These are phyloP conservation scores for Dyspetes luteomarginatus DNA, from an alignment of 2,888 invertebrate genomes.

Conservation along the genomic window DNA sequence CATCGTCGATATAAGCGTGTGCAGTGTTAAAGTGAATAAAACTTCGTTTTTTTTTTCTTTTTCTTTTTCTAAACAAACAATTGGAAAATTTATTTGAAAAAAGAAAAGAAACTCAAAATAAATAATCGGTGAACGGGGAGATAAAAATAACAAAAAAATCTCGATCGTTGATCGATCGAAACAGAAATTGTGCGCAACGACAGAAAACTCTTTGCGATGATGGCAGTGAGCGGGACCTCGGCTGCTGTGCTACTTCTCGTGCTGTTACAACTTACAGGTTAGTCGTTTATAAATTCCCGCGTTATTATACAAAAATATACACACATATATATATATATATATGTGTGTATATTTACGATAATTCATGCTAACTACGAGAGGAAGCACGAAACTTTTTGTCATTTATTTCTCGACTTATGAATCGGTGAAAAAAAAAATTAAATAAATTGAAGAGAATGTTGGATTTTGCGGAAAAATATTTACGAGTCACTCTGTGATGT, in stretches of 20 bases:
- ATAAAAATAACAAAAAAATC: neutral
- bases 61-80: no score
- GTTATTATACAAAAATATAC: no score
- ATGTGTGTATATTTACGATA: no score
- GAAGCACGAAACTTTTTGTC: neutral
- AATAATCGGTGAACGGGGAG: no score
- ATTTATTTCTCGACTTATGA: neutral
- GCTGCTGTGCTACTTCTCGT: constrained; percentile 71
- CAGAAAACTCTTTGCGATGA: constrained; percentile 66
- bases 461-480: constrained; percentile 5
- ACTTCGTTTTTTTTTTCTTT: no score
- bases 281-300: constrained; percentile 64
- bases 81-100: neutral
- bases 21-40: no score
- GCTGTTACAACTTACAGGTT: constrained; percentile 77
- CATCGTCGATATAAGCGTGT: no score
- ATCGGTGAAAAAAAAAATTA: neutral
- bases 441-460: neutral
- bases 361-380: neutral
- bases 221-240: constrained; percentile 76
- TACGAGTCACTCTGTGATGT: constrained; percentile 49
- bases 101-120: neutral
- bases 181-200: constrained; percentile 27
- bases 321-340: no score
- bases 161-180: constrained; percentile 42